phyloP scores from a whole-genome alignment of 2,113 vertebrate species.

The Nibea coibor region DNA sequence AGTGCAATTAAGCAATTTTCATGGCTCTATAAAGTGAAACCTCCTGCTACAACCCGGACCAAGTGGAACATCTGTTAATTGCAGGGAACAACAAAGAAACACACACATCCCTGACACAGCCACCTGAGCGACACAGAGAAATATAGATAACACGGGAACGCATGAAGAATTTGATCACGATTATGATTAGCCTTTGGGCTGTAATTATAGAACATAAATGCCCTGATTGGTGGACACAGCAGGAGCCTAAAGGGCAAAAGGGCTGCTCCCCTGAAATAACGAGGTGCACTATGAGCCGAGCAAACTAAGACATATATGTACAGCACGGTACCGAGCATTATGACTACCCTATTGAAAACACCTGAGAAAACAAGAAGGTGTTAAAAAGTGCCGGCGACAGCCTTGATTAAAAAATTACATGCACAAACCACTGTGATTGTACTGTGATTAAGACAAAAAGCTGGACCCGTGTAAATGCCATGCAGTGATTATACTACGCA shows the following conservation, averaged over 20 bases:
- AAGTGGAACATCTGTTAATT: slow-evolving; percentile 19
- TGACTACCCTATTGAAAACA: slow-evolving; percentile 12
- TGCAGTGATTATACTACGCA: slow-evolving; percentile 49
- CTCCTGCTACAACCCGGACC: slow-evolving; percentile 6
- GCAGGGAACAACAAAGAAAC: background rate
- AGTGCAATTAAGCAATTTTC: slow-evolving; percentile 43
- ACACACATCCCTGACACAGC: background rate
- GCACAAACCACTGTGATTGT: slow-evolving; percentile 37
- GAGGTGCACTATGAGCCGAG: background rate
- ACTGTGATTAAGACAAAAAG: slow-evolving; percentile 50
- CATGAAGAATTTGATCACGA: background rate
- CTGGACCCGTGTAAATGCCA: slow-evolving; percentile 45
- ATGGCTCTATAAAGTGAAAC: slow-evolving; percentile 3
- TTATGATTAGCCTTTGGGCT: background rate
- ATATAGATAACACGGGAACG: background rate
- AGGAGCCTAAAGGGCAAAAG: slow-evolving; percentile 20
- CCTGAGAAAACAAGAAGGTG: slow-evolving; percentile 1
- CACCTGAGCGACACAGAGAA: background rate
- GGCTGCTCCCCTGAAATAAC: slow-evolving; percentile 15
- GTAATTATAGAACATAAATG: background rate
- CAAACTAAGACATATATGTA: background rate
- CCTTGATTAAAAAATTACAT: slow-evolving; percentile 46
- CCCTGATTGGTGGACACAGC: background rate
- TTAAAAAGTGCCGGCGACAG: slow-evolving; percentile 18
- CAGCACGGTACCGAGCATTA: background rate